Base-by-base conservation (phyloP, 2,113 vertebrate species). In the Anthoscopus minutus region DNA sequence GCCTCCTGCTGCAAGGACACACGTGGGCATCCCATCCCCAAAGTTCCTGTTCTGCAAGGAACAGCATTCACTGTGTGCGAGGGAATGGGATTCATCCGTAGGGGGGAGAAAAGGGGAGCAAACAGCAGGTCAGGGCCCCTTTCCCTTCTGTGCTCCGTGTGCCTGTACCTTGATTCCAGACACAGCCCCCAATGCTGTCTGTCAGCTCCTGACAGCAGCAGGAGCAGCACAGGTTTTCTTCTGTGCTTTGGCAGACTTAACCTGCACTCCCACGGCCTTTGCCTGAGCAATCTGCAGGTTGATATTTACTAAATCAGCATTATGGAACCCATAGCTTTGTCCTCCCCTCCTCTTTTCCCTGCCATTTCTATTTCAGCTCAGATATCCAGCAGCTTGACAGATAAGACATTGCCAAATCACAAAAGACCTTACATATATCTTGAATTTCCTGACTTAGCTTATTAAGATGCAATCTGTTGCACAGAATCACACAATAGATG, bases 381-480 rank as follows among this genome's bases (percentile, higher is more conserved):
- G 76, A 83, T 79, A 91, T 51, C 56, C 70, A 62, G 79, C 70
- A 81, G 80, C 67, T 66, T 91, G 93, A 64, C 67, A 91, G 87
- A 90, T 88, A 95, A 81, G 81, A 65, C 48, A 28, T 67, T 61
- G 79, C 37, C 37, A 86, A 88, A 74, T 90, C 67, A 95, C 72
- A 87, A 61, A 93, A 93, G 64, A 60, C 91, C 38, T 77, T 72
- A 79, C 37, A 1, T 81, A 3, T 88, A 76, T 82, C 69, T 95
- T 92, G 89, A 89, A 88, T 96, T 94, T 97, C 87, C 88, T 91
- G 86, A 72, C 53, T 72, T 80, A 84, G 23, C 20, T 94, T 96
- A 92, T 94, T 94, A 95, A 92, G 70, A 65, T 70, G 69, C 89
- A 88, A 56, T 89, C 81, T 84, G 44, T 81, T 83, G 81, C 80